Evolutionary conservation across 2,113 vertebrate genomes (phyloP), one percentile per base, ranked within the genome.

Genomic region (Trichomycterus rosablanca): DNA sequence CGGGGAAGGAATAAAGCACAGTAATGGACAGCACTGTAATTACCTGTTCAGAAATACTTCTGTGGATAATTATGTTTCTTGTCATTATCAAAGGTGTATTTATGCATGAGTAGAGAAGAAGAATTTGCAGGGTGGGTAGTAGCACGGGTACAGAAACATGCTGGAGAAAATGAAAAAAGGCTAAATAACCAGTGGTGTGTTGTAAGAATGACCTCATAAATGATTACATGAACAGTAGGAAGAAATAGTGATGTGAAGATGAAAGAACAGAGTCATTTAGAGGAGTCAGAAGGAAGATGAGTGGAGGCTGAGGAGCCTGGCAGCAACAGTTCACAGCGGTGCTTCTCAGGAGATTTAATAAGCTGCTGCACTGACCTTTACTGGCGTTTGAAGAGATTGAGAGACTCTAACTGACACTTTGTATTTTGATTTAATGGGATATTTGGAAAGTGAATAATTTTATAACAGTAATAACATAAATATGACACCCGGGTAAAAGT

Each of bases 271-370:
- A 20, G 57, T 9, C n/a, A n/a, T n/a, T n/a, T n/a, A n/a, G n/a
- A 7, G 18, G 35, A 8, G 35, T 7, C 3, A 2, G 28, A 15
- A 35, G 28, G 12, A 45, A 30, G 44, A 59, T 3, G 26, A 28
- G n/a, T 39, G 15, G 23, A 12, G 32, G 19, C 15, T 40, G 20
- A 60, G 57, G 16, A 54, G 15, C 11, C 35, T 12, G 37, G 43
- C 52, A 56, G 43, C 62, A 48, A 52, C 22, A 39, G 32, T 46
- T 56, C 62, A 37, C 62, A 55, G 62, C 62, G 5, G 62, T 51
- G 24, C 51, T 20, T n/a, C 51, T 56, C 37, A 30, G 34, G 44
- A 65, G 52, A 30, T 56, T 65, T 56, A 65, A 65, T 65, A 65
- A 65, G 52, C 52, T 40, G 26, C 24, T 37, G 8, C 24, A 22